Percentiles rank a stretch among this genome's conserved stretches.
Evolutionary conservation across 2,113 vertebrate genomes (phyloP).

Genomic region (Pomatostomus ruficeps): DNA sequence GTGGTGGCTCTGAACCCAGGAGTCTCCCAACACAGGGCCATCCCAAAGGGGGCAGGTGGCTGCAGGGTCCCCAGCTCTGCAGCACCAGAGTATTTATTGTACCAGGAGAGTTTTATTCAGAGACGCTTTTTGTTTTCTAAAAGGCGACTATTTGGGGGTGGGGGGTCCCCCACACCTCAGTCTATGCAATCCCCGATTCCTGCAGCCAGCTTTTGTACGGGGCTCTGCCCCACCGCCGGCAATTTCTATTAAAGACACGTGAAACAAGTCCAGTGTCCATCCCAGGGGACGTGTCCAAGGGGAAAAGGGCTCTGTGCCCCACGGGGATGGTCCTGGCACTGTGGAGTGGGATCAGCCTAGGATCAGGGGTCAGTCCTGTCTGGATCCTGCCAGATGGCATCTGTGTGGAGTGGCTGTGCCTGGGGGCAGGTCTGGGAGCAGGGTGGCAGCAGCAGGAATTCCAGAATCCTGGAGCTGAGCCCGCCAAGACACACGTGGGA

Average conservation of each 20-base stretch:
- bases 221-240: neutral
- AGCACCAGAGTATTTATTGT: constrained; percentile 63
- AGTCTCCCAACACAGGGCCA: fast-evolving
- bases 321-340: neutral
- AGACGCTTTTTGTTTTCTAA: constrained; percentile 59
- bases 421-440: neutral
- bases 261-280: neutral
- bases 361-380: neutral
- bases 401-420: fast-evolving
- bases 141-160: constrained; percentile 56
- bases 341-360: neutral
- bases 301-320: neutral
- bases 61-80: neutral
- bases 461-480: neutral
- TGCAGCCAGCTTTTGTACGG: constrained; percentile 42
- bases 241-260: constrained; percentile 55
- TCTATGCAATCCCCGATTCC: constrained; percentile 57
- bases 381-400: neutral
- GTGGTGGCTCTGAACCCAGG: neutral
- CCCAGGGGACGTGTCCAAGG: fast-evolving
- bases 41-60: neutral
- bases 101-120: constrained; percentile 39
- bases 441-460: neutral
- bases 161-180: neutral
- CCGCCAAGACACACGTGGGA: fast-evolving